Percentiles rank a stretch among this genome's conserved stretches.
Evolutionary conservation across 2,888 invertebrate species (phyloP).

Genomic region (Muscina levida): DNA sequence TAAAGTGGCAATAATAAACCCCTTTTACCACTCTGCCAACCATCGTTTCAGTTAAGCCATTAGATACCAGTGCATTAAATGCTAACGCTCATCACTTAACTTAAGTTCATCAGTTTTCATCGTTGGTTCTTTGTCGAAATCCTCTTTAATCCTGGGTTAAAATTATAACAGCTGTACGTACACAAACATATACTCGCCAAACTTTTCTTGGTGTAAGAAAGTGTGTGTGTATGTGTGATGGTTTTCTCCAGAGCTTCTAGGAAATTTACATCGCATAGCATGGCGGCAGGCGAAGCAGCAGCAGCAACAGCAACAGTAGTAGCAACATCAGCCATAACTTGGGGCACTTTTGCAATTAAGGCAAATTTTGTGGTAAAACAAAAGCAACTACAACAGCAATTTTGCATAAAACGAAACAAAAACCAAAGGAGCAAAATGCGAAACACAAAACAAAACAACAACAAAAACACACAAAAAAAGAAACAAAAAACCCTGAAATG

Average conservation of each 20-base stretch:
- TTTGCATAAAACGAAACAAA: constrained; percentile 15
- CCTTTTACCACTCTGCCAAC: no score
- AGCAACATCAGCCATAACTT: constrained; percentile 60
- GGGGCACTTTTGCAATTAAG: constrained; percentile 70
- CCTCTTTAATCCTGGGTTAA: constrained; percentile 27
- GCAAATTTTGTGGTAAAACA: constrained; percentile 63
- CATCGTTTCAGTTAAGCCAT: no score
- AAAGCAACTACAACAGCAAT: constrained; percentile 37
- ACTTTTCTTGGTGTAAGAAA: constrained; percentile 12
- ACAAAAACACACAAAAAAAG: neutral
- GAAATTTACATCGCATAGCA: constrained; percentile 15
- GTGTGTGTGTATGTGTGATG: no score
- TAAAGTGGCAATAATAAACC: no score
- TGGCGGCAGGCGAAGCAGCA: constrained; percentile 11
- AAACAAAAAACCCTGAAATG: neutral
- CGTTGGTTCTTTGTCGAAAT: constrained; percentile 28
- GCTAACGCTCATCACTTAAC: constrained; percentile 23
- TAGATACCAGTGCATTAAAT: neutral
- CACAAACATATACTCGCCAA: neutral
- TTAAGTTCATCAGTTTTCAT: constrained; percentile 30
- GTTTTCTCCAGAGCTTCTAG: constrained; percentile 5
- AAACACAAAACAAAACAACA: neutral
- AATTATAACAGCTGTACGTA: constrained; percentile 26
- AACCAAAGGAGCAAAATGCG: constrained; percentile 2
- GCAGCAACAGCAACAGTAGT: constrained; percentile 46